phyloP scores from a whole-genome alignment of 2,113 vertebrate species.

The Neogobius melanostomus region DNA sequence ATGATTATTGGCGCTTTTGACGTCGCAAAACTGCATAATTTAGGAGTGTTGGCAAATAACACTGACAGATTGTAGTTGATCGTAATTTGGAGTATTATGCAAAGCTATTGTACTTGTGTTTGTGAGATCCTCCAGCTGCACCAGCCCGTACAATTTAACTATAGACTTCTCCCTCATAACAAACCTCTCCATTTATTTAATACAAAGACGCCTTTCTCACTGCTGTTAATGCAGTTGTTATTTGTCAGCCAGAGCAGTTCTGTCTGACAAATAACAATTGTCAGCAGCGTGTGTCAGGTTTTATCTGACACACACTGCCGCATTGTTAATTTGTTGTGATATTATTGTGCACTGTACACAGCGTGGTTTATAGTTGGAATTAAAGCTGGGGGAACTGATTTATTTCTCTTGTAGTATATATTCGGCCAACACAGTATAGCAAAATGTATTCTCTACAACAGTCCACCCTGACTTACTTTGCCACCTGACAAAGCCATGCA shows the following conservation, averaged over 20 bases:
- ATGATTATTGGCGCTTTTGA: no score
- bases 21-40: no score
- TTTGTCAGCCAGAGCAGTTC: conserved; percentile 12
- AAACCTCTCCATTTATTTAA: conserved; percentile 51
- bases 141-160: conserved; percentile 11
- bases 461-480: no score
- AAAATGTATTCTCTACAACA: no score
- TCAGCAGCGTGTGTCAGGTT: conserved; percentile 2
- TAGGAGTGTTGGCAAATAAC: not conserved
- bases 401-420: no score
- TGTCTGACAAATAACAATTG: conserved; percentile 16
- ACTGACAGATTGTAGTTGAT: not conserved
- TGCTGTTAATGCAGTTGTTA: conserved; percentile 20
- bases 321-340: conserved; percentile 49
- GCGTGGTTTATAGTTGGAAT: conserved; percentile 41
- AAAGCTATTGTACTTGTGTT: not conserved
- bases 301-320: conserved; percentile 20
- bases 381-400: conserved; percentile 23
- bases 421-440: no score
- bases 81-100: not conserved
- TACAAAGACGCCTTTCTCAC: conserved; percentile 57
- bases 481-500: no score
- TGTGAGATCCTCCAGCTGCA: not conserved
- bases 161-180: conserved; percentile 11
- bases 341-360: conserved; percentile 60